These are phyloP conservation scores for Cephus cinctus DNA, from an alignment of 1,140 invertebrate species.

Conservation along the genomic window DNA sequence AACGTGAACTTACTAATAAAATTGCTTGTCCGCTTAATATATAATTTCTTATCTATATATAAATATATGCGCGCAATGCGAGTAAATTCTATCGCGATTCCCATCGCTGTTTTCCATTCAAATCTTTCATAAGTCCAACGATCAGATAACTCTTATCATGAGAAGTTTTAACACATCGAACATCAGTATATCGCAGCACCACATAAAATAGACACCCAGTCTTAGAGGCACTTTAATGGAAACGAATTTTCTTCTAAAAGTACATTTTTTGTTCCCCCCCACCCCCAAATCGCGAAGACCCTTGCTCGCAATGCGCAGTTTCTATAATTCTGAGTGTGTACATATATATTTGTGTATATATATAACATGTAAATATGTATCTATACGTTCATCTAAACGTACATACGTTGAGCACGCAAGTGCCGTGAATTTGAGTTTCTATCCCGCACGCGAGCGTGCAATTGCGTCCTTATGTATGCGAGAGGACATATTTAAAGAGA, in stretches of 20 bases:
- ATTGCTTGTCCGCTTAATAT: conserved; percentile 10
- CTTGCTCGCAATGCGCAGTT: not conserved
- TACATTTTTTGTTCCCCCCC: not conserved
- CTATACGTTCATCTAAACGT: not conserved
- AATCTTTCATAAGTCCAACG: too few species aligned
- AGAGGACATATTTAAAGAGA: not conserved
- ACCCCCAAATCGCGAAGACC: not conserved
- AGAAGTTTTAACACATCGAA: too few species aligned
- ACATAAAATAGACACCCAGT: not conserved
- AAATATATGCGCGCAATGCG: too few species aligned
- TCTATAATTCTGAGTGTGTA: not conserved
- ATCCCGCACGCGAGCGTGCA: not conserved
- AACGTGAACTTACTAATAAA: conserved; percentile 18
- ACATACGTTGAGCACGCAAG: not conserved
- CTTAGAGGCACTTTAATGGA: not conserved
- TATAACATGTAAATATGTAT: conserved; percentile 16
- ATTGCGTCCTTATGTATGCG: too few species aligned
- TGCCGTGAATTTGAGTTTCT: not conserved
- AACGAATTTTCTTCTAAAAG: not conserved
- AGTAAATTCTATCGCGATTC: too few species aligned
- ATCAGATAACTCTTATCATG: too few species aligned
- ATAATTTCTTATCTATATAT: not conserved
- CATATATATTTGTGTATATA: conserved; percentile 18
- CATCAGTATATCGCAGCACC: too few species aligned
- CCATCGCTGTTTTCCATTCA: too few species aligned